phyloP scores from a whole-genome alignment of 2,113 vertebrate species.

The Chaenogobius annularis region DNA sequence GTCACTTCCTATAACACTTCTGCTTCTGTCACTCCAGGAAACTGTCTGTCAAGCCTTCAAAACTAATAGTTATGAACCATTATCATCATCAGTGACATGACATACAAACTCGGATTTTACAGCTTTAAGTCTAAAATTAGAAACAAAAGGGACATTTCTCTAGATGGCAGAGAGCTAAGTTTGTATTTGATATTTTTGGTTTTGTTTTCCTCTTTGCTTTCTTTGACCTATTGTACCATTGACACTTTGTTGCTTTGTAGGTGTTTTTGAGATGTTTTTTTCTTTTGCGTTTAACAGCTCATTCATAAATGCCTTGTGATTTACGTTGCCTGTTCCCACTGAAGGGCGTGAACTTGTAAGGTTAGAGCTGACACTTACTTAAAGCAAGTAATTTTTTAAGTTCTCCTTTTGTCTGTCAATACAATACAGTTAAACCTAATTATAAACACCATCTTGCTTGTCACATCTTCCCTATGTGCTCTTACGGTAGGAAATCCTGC shows the following conservation, averaged over 20 bases:
- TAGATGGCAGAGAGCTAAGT: background rate
- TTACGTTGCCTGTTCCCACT: background rate
- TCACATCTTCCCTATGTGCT: background rate
- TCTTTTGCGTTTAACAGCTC: background rate
- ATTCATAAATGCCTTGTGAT: background rate
- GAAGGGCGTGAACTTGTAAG: background rate
- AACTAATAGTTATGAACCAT: background rate
- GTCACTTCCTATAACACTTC: background rate
- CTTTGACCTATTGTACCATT: background rate
- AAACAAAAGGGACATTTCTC: background rate
- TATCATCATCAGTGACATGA: background rate
- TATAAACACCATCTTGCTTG: background rate
- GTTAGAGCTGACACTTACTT: background rate
- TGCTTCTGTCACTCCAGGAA: background rate
- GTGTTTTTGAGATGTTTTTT: no score
- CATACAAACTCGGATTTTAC: background rate
- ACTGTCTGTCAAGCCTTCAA: background rate
- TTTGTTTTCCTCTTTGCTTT: background rate
- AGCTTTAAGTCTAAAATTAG: background rate
- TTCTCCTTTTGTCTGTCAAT: no score
- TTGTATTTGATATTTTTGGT: no score
- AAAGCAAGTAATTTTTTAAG: background rate
- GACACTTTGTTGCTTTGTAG: background rate
- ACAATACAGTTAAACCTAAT: background rate
- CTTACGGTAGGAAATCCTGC: background rate